A percentile compares a stretch with the other conserved stretches of the same genome.
Conservation (phyloP, 2,888 invertebrate genomes). For the Netelia inedita region DNA sequence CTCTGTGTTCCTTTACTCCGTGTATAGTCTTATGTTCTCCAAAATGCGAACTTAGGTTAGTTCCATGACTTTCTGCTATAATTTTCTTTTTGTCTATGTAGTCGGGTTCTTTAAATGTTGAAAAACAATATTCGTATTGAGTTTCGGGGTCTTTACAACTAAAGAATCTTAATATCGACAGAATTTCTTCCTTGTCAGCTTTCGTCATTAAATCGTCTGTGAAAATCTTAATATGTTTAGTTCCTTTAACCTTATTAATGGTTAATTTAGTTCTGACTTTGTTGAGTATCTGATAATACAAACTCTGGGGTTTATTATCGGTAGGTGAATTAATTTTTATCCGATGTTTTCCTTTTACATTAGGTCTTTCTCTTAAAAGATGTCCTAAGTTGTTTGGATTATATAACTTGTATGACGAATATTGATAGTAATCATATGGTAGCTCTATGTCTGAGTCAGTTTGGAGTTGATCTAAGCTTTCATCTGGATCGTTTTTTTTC, state of each 20-base stretch:
- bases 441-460: slow-evolving; percentile 14
- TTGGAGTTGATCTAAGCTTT: slow-evolving; percentile 19
- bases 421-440: slow-evolving; percentile 44
- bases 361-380: slow-evolving; percentile 43
- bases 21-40: slow-evolving; percentile 54
- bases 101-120: slow-evolving; percentile 48
- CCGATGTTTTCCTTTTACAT: slow-evolving; percentile 42
- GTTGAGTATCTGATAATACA: slow-evolving; percentile 41
- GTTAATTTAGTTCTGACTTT: slow-evolving; percentile 45
- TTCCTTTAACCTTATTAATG: slow-evolving; percentile 32
- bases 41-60: slow-evolving; percentile 43
- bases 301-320: slow-evolving; percentile 42
- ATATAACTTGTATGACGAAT: slow-evolving; percentile 42
- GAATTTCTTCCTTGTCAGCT: slow-evolving; percentile 40
- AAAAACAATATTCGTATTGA: slow-evolving; percentile 52
- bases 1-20: slow-evolving; percentile 51
- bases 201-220: slow-evolving; percentile 35
- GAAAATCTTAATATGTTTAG: slow-evolving; percentile 20
- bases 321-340: slow-evolving; percentile 38
- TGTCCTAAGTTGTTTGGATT: slow-evolving; percentile 40
- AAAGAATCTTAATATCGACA: slow-evolving; percentile 47
- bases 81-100: slow-evolving; percentile 48
- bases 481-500: slow-evolving; percentile 7
- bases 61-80: slow-evolving; percentile 37
- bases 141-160: slow-evolving; percentile 41